A percentile compares a stretch with the other conserved stretches of the same genome.
Conservation (phyloP, 2,888 invertebrate genomes). For the Metellina segmentata region DNA sequence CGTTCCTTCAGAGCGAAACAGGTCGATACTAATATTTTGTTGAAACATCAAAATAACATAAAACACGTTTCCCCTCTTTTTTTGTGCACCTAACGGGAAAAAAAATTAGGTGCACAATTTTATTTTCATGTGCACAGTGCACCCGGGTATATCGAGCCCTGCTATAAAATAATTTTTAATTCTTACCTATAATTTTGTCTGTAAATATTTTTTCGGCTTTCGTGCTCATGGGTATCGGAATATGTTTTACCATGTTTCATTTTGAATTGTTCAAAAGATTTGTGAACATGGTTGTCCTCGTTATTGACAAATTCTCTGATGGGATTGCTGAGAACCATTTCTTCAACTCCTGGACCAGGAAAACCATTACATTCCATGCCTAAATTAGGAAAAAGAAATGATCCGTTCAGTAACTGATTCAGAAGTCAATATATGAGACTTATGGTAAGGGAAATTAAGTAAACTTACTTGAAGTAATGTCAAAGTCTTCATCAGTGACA, state of each 20-base stretch:
- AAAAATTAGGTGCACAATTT: too few species aligned
- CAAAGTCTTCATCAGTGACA: slow-evolving; percentile 63
- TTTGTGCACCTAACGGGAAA: too few species aligned
- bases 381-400: slow-evolving; percentile 80
- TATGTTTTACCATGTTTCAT: slow-evolving; percentile 88
- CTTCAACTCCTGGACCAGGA: slow-evolving; percentile 90
- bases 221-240: slow-evolving; percentile 85
- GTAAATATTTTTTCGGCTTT: slow-evolving; percentile 88
- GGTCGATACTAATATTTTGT: too few species aligned
- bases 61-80: too few species aligned
- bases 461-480: slow-evolving; percentile 59
- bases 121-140: too few species aligned
- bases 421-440: too few species aligned
- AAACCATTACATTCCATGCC: slow-evolving; percentile 85
- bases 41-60: too few species aligned
- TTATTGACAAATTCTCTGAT: slow-evolving; percentile 93
- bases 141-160: too few species aligned
- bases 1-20: too few species aligned
- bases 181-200: slow-evolving; percentile 90
- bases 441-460: not conserved
- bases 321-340: slow-evolving; percentile 91
- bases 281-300: slow-evolving; percentile 86
- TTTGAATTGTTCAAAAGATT: slow-evolving; percentile 89
- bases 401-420: too few species aligned
- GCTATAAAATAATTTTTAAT: too few species aligned